Evolutionary conservation across 1,140 invertebrate species (phyloP).

Genomic region (Heliconius hewitsoni): DNA sequence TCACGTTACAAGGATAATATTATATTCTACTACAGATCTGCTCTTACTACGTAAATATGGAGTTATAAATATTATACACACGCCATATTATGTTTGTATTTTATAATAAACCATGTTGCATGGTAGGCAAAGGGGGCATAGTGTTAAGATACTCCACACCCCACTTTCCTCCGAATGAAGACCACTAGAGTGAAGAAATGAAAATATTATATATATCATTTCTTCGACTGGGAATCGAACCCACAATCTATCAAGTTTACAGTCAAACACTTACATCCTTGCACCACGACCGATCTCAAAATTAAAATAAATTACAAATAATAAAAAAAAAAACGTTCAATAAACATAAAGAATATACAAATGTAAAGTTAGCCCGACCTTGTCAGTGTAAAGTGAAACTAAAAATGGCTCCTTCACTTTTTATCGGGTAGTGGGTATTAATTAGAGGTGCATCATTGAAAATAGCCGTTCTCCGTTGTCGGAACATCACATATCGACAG

Average conservation of each 20-base stretch:
- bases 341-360: neutral
- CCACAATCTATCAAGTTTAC: too few relatives aligned
- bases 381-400: conserved; percentile 37
- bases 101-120: neutral
- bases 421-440: conserved; percentile 67
- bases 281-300: too few relatives aligned
- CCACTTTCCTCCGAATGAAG: too few relatives aligned
- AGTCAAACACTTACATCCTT: too few relatives aligned
- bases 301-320: too few relatives aligned
- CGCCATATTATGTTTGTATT: neutral
- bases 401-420: conserved; percentile 57
- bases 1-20: conserved; percentile 9
- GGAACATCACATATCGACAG: conserved; percentile 70
- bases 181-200: too few relatives aligned
- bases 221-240: too few relatives aligned
- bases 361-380: neutral
- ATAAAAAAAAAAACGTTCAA: too few relatives aligned
- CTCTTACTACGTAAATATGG: conserved; percentile 9
- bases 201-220: too few relatives aligned
- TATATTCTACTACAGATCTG: conserved; percentile 1
- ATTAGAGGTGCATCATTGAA: conserved; percentile 74
- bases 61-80: neutral
- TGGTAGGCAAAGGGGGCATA: too few relatives aligned
- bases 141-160: too few relatives aligned
- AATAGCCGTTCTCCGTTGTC: conserved; percentile 72